phyloP scores from a whole-genome alignment of 1,140 invertebrate genomes.

The Zaprionus vittiger region DNA sequence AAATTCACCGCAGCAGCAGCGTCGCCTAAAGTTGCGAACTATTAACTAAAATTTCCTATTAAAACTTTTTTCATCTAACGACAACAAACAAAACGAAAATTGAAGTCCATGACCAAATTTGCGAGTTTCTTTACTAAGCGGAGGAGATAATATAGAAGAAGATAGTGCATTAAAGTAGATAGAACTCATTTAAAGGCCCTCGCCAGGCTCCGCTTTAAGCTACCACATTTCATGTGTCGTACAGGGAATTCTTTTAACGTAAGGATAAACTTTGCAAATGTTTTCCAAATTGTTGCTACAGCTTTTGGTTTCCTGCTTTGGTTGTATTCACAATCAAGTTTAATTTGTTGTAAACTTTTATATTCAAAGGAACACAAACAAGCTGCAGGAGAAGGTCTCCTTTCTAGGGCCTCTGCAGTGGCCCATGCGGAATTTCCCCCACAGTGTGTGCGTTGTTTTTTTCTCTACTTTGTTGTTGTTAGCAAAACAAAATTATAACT shows the following conservation, averaged over 20 bases:
- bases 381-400: slow-evolving; percentile 38
- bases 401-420: slow-evolving; percentile 22
- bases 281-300: slow-evolving; percentile 42
- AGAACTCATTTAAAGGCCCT: not conserved
- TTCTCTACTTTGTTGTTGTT: slow-evolving; percentile 39
- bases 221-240: not conserved
- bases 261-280: slow-evolving; percentile 52
- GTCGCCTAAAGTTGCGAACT: slow-evolving; percentile 62
- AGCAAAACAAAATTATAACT: slow-evolving; percentile 62
- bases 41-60: slow-evolving; percentile 82
- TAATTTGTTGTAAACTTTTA: slow-evolving; percentile 80
- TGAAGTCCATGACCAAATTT: not conserved
- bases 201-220: not conserved
- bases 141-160: not conserved
- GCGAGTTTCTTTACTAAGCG: not conserved
- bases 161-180: not conserved
- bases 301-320: slow-evolving; percentile 26
- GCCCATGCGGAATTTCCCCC: slow-evolving; percentile 34
- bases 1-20: slow-evolving; percentile 68
- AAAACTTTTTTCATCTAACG: slow-evolving; percentile 65
- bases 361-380: slow-evolving; percentile 61
- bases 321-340: slow-evolving; percentile 73
- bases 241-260: slow-evolving; percentile 30
- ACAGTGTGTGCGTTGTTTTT: slow-evolving; percentile 26
- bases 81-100: slow-evolving; percentile 26